Base-by-base conservation (phyloP, 2,888 invertebrate species). In the Zelleria hepariella region DNA sequence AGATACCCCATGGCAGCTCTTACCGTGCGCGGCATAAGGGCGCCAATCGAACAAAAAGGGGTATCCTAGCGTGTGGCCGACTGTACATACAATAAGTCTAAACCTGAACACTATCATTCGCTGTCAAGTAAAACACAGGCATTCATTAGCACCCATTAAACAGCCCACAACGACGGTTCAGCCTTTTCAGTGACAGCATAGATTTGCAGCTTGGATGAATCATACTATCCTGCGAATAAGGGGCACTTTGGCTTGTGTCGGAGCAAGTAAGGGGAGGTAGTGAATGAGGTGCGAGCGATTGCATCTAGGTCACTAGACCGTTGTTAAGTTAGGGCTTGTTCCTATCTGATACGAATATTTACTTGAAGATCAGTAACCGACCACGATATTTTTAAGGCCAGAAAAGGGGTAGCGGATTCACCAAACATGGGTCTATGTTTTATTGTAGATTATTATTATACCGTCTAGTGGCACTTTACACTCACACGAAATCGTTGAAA, bases 301-400 rank as follows among this genome's bases (percentile, higher is more conserved):
- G 54, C 23, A 54, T 54, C 62, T 66, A 61, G 67, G 62, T 66
- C 62, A 62, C 64, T 64, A 18, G 26, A 54, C 26, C 18, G 54
- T 54, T 54, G 54, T 54, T 15, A 18, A 26, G 27, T 54, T 26
- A 25, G 26, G 24, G 32, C 32, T 42, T 3, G 1, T 42, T 42
- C 32, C 32, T 42, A 15, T 3, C 15, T 42, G 32, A 15, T 15
- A n/a, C n/a, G n/a, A 15, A 42, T 4, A 1, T 42, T 42, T 15
- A 42, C n/a, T n/a, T n/a, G n/a, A n/a, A n/a, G n/a, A n/a, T n/a
- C n/a, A n/a, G n/a, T n/a, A n/a, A n/a, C n/a, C n/a, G n/a, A n/a
- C n/a, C n/a, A n/a, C n/a, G n/a, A n/a, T n/a, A n/a, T n/a, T n/a
- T n/a, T n/a, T n/a, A n/a, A n/a, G n/a, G n/a, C n/a, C n/a, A n/a